Percentiles rank a stretch among this genome's conserved stretches.
Evolutionary conservation across 2,797 vertebrate genomes (phyloP).

Genomic region (Odontamblyopus rebecca): DNA sequence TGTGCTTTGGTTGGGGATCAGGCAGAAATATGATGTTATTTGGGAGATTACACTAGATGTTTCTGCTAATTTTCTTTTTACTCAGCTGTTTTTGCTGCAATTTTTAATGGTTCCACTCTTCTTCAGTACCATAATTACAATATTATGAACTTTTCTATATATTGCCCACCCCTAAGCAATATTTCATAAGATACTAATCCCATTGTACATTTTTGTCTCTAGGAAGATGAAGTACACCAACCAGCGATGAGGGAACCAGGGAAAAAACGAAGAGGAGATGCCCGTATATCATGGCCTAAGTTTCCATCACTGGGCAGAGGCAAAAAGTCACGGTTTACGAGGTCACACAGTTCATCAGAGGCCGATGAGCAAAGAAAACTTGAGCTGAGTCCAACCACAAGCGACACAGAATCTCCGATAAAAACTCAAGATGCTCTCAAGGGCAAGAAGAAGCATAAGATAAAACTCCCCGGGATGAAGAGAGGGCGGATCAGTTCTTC

Average conservation of each 20-base stretch:
- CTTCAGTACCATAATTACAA: no score
- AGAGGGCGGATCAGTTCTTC: constrained; percentile 78
- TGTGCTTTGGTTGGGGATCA: no score
- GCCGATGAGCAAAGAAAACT: constrained; percentile 82
- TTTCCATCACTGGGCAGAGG: constrained; percentile 86
- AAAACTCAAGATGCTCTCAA: constrained; percentile 76
- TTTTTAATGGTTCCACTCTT: no score
- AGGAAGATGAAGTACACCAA: constrained; percentile 73
- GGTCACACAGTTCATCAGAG: constrained; percentile 95
- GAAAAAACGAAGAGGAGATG: constrained; percentile 83
- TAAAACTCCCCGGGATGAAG: constrained; percentile 78
- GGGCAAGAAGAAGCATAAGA: constrained; percentile 78
- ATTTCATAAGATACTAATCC: constrained; percentile 15
- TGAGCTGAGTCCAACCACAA: constrained; percentile 86
- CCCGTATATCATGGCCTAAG: constrained; percentile 93
- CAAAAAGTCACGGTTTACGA: constrained; percentile 79
- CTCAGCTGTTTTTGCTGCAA: no score
- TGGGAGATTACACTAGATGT: no score
- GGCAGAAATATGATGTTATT: no score
- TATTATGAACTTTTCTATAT: no score
- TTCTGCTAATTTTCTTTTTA: no score
- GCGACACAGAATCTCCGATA: constrained; percentile 85
- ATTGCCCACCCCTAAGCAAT: neutral
- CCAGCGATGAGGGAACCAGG: constrained; percentile 75
- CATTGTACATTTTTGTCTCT: constrained; percentile 34